Base-by-base conservation (phyloP, 2,888 invertebrate genomes). In the Lepetodrilus schrolli region DNA sequence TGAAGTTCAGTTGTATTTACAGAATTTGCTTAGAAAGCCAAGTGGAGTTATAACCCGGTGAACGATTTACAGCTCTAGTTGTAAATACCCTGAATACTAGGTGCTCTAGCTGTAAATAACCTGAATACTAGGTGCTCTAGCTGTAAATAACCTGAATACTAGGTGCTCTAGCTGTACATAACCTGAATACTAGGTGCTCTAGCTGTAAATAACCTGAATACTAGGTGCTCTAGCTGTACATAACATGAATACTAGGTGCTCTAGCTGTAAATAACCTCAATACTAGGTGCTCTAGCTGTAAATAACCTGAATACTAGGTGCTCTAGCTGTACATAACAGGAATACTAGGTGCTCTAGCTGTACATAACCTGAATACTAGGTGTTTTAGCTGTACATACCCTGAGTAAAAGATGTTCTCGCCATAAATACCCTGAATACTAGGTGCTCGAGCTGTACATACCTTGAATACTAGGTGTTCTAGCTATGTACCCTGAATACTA, bases 341-440 rank as follows among this genome's bases (percentile, higher is more conserved):
- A 10, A 38, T 8, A 10, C 5, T 38, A 38, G 7, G 3, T 1
- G 30, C 20, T 3, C 13, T n/a, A 8, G 17, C 7, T 38, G 5
- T 38, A n/a, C n/a, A 10, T 8, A 38, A 5, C 38, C 38, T 10
- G 38, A 10, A 38, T 10, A 10, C 5, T n/a, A 10, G n/a, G 7
- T 38, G 10, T 10, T 38, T 10, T 38, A 10, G 7, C 38, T 10
- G 7, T 38, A 38, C 92, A 91, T 89, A 96, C 96, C 95, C 96
- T 95, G 88, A 97, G 97, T 66, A 95, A 93, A 4, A 98, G 93
- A 91, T 97, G 97, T 87, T 98, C 97, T 77, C 10, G 38, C 38
- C 10, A 5, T 38, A 8, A 8, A 10, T 8, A 10, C 38, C 5
- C 38, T 8, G 10, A 10, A 21, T 5, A 23, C 3, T 50, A 20